Conservation (phyloP, 1,140 invertebrate species). For the Diploscapter pachys region DNA sequence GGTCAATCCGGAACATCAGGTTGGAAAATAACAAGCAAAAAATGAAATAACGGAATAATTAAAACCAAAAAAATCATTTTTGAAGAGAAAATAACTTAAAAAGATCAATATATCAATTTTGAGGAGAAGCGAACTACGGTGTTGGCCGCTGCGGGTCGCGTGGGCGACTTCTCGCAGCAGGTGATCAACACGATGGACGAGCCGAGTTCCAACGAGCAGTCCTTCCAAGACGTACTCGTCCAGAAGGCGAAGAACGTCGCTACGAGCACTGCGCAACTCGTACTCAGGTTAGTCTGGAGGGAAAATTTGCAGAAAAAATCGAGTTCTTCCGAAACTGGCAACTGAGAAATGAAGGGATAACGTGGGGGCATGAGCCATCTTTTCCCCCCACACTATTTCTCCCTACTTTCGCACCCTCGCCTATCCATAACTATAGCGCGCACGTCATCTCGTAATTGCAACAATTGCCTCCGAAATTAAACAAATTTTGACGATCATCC, state of each 20-base stretch:
- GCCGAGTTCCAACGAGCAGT: conserved; percentile 72
- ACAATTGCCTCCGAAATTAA: too few relatives aligned
- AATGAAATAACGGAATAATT: too few relatives aligned
- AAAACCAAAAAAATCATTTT: background rate
- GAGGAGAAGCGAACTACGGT: conserved; percentile 69
- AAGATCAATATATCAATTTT: background rate
- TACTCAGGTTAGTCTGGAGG: conserved; percentile 66
- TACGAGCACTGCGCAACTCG: conserved; percentile 66
- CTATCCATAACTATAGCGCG: too few relatives aligned
- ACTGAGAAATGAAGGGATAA: too few relatives aligned
- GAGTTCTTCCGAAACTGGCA: too few relatives aligned
- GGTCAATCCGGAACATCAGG: conserved; percentile 82
- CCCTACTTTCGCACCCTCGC: too few relatives aligned
- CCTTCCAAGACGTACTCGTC: conserved; percentile 56
- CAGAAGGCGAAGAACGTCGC: conserved; percentile 52
- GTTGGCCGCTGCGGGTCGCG: conserved; percentile 84
- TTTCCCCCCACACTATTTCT: too few relatives aligned
- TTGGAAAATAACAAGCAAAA: background rate
- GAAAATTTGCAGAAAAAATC: too few relatives aligned
- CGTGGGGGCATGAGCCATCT: too few relatives aligned
- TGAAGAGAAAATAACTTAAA: background rate
- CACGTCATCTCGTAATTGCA: too few relatives aligned
- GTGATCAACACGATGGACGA: conserved; percentile 92
- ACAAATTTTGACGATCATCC: too few relatives aligned
- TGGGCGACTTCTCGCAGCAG: conserved; percentile 89